Percentiles rank a stretch among this genome's conserved stretches.
These are phyloP conservation scores for Papilio gigon DNA, from an alignment of 2,888 invertebrate species.

Conservation along the genomic window DNA sequence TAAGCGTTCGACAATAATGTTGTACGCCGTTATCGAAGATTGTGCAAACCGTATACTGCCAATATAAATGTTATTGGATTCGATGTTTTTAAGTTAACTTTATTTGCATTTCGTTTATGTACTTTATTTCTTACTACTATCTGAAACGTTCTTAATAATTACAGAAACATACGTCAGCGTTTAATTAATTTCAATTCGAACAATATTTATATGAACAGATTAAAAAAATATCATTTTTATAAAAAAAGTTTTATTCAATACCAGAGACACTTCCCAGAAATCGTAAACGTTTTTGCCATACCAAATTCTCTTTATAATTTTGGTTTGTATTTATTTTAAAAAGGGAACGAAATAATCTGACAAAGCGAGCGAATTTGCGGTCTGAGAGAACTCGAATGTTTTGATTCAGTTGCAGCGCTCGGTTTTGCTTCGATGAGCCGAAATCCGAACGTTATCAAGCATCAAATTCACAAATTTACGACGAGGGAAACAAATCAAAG, in stretches of 20 bases:
- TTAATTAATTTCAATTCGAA: too few relatives aligned
- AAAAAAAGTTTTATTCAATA: too few relatives aligned
- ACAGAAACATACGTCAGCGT: neutral
- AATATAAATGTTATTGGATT: constrained; percentile 17
- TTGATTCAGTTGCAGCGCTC: constrained; percentile 44
- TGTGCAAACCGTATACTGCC: constrained; percentile 2
- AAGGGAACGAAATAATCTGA: neutral
- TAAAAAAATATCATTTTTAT: too few relatives aligned
- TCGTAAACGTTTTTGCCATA: neutral
- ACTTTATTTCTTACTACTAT: neutral
- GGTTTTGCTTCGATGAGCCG: constrained; percentile 47
- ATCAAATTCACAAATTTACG: constrained; percentile 64
- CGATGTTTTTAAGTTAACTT: neutral
- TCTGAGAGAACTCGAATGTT: constrained; percentile 40
- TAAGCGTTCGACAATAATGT: constrained; percentile 26
- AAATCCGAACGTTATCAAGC: constrained; percentile 52
- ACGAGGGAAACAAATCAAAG: constrained; percentile 72
- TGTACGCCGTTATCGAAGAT: constrained; percentile 5
- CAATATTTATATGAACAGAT: too few relatives aligned
- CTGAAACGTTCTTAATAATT: neutral
- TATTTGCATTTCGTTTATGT: neutral
- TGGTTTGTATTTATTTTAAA: constrained; percentile 1
- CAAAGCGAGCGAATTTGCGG: constrained; percentile 1
- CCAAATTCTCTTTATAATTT: constrained; percentile 5
- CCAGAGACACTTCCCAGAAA: neutral